These are phyloP conservation scores for Grus americana DNA, from an alignment of 2,113 vertebrate species.

Conservation along the genomic window DNA sequence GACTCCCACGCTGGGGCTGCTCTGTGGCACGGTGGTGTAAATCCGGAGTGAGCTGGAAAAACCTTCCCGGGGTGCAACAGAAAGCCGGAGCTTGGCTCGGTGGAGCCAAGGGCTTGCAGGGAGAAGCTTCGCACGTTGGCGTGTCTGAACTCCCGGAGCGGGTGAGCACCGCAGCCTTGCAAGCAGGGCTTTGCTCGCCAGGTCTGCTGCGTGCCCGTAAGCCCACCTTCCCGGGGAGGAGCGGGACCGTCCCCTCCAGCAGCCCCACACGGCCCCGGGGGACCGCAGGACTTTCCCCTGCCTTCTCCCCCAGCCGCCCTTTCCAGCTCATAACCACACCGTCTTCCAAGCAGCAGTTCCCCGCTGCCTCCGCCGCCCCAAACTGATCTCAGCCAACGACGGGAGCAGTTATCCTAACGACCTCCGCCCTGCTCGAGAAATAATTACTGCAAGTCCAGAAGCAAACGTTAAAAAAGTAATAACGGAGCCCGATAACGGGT, in stretches of 20 bases:
- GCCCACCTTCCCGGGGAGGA: neutral
- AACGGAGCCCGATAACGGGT: neutral
- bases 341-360: neutral
- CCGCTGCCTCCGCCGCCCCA: neutral
- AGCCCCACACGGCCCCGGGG: fast-evolving
- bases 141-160: fast-evolving
- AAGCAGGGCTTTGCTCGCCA: fast-evolving
- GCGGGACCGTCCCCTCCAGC: fast-evolving
- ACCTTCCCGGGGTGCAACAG: neutral
- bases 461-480: neutral
- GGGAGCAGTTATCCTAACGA: neutral
- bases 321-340: fast-evolving
- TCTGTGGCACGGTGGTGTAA: fast-evolving
- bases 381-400: neutral
- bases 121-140: fast-evolving
- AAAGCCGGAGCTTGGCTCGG: neutral
- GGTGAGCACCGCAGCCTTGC: neutral
- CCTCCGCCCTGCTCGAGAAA: conserved; percentile 2
- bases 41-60: neutral
- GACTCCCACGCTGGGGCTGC: neutral
- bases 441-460: neutral
- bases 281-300: neutral
- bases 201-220: fast-evolving
- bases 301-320: neutral
- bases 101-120: fast-evolving